phyloP scores from a whole-genome alignment of 2,113 vertebrate species.

The Nycticorax nycticorax region DNA sequence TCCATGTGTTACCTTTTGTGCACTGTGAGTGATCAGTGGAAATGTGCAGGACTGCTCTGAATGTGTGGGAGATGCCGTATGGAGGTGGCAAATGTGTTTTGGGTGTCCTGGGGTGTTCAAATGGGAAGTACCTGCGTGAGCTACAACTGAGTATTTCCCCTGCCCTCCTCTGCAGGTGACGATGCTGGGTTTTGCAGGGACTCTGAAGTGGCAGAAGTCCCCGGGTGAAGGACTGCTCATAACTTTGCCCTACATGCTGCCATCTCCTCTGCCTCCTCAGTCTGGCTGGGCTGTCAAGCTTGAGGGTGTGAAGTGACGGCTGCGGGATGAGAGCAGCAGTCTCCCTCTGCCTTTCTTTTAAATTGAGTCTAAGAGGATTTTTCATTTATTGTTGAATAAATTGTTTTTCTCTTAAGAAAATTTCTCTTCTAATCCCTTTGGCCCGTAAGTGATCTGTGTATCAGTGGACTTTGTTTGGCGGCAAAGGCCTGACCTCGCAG shows the following conservation, averaged over 20 bases:
- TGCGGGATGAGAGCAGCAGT: neutral
- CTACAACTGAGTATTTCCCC: neutral
- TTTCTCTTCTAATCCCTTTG: neutral
- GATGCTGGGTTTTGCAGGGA: conserved; percentile 74
- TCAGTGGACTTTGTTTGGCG: neutral
- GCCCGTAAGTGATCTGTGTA: neutral
- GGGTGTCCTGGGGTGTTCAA: neutral
- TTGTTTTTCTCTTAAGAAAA: neutral
- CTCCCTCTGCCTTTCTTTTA: neutral
- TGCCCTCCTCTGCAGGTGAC: conserved; percentile 75
- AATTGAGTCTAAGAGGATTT: neutral
- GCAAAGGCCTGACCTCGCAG: neutral
- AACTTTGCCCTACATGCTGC: conserved; percentile 72
- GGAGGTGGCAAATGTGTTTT: neutral
- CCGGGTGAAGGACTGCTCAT: conserved; percentile 72
- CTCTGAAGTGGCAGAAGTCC: conserved; percentile 78
- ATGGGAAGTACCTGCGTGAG: neutral
- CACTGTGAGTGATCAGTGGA: neutral
- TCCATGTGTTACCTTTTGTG: neutral
- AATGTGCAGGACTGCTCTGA: neutral
- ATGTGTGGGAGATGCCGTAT: neutral
- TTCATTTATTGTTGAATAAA: conserved; percentile 40
- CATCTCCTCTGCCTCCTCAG: neutral
- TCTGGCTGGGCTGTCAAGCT: conserved; percentile 84
- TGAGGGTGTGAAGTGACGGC: conserved; percentile 67